Percentiles rank a stretch among this genome's conserved stretches.
Conservation (phyloP, 2,797 vertebrate genomes). For the Balearica regulorum region DNA sequence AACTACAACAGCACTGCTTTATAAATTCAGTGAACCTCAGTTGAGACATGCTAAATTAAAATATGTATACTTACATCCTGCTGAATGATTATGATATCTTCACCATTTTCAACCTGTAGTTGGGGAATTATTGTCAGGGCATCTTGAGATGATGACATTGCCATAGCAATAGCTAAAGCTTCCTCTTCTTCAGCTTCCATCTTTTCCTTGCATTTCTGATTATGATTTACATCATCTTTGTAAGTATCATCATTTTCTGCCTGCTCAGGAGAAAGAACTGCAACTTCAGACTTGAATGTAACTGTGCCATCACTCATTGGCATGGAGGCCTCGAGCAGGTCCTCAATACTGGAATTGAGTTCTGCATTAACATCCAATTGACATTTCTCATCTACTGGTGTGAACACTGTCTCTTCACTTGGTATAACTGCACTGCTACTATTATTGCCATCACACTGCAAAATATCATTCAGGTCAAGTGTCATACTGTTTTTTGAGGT, state of each 20-base stretch:
- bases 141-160: constrained; percentile 88
- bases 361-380: constrained; percentile 79
- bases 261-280: constrained; percentile 83
- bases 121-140: constrained; percentile 86
- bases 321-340: constrained; percentile 82
- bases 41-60: not conserved
- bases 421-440: constrained; percentile 72
- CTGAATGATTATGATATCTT: constrained; percentile 89
- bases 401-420: constrained; percentile 84
- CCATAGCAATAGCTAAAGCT: constrained; percentile 86
- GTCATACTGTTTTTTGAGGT: constrained; percentile 73
- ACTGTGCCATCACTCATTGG: constrained; percentile 78
- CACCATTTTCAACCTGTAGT: constrained; percentile 85
- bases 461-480: constrained; percentile 76
- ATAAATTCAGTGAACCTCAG: not conserved
- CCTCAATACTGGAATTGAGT: constrained; percentile 88
- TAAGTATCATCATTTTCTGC: constrained; percentile 80
- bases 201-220: constrained; percentile 90
- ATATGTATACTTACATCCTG: constrained; percentile 80
- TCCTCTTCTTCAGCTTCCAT: constrained; percentile 92
- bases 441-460: constrained; percentile 40
- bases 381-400: constrained; percentile 83
- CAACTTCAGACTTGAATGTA: constrained; percentile 88
- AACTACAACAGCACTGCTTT: not conserved
- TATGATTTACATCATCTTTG: constrained; percentile 85